phyloP scores from a whole-genome alignment of 2,113 vertebrate genomes.

The Salvator merianae region DNA sequence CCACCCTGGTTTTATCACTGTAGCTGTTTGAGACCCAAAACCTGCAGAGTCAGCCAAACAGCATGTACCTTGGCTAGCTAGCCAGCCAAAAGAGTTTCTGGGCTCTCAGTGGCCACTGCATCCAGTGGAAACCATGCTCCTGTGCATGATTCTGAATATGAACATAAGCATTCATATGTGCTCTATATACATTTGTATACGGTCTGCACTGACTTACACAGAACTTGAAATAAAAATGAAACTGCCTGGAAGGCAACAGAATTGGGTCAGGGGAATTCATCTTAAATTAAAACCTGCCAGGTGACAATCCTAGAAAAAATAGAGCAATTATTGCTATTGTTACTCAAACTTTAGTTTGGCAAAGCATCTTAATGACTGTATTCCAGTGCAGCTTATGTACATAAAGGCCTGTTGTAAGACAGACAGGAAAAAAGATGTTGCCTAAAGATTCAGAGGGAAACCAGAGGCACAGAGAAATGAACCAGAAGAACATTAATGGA shows the following conservation, averaged over 20 bases:
- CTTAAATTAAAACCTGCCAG: neutral
- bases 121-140: too few species aligned
- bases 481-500: neutral
- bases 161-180: too few species aligned
- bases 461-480: neutral
- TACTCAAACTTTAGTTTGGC: too few species aligned
- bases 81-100: too few species aligned
- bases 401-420: neutral
- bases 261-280: neutral
- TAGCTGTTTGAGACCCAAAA: too few species aligned
- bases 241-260: neutral
- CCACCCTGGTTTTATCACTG: too few species aligned
- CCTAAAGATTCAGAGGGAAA: neutral
- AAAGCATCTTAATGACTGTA: neutral
- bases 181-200: too few species aligned
- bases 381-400: neutral
- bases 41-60: too few species aligned
- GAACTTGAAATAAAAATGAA: constrained; percentile 13
- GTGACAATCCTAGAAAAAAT: constrained; percentile 5
- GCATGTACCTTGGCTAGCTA: too few species aligned
- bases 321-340: neutral
- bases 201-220: neutral
- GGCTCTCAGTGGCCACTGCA: too few species aligned
- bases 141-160: too few species aligned
- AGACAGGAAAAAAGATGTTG: neutral